Percentiles rank a stretch among this genome's conserved stretches.
Evolutionary conservation across 2,888 invertebrate genomes (phyloP).

Genomic region (Tachina grossa): DNA sequence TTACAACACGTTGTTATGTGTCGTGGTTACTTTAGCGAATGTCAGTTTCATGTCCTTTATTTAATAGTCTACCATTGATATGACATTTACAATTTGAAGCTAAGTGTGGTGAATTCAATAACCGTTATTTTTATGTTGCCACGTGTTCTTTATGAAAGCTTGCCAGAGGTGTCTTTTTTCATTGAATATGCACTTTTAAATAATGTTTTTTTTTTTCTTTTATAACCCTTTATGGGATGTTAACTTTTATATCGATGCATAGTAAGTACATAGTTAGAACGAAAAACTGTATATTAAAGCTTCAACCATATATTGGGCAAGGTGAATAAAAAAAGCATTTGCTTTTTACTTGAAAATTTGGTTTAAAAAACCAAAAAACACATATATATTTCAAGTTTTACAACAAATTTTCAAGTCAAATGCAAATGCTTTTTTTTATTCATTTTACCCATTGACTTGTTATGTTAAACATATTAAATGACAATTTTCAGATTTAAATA

Average conservation of each 20-base stretch:
- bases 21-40: constrained; percentile 75
- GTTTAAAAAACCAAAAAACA: no score
- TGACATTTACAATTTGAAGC: constrained; percentile 61
- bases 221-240: neutral
- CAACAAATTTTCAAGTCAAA: no score
- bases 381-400: no score
- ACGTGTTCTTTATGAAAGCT: constrained; percentile 66
- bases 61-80: constrained; percentile 43
- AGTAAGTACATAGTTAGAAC: neutral
- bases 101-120: constrained; percentile 60
- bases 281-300: no score
- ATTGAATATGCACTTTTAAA: neutral
- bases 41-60: constrained; percentile 77
- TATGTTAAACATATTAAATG: no score
- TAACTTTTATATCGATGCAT: neutral
- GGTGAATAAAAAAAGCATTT: no score
- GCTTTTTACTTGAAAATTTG: no score
- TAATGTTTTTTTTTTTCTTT: neutral
- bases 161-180: constrained; percentile 38
- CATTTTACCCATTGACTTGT: no score
- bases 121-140: constrained; percentile 78
- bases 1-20: constrained; percentile 73
- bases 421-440: no score
- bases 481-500: no score
- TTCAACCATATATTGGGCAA: no score